These are phyloP conservation scores for Camelus bactrianus DNA, from an alignment of 2,113 vertebrate genomes.

Conservation along the genomic window DNA sequence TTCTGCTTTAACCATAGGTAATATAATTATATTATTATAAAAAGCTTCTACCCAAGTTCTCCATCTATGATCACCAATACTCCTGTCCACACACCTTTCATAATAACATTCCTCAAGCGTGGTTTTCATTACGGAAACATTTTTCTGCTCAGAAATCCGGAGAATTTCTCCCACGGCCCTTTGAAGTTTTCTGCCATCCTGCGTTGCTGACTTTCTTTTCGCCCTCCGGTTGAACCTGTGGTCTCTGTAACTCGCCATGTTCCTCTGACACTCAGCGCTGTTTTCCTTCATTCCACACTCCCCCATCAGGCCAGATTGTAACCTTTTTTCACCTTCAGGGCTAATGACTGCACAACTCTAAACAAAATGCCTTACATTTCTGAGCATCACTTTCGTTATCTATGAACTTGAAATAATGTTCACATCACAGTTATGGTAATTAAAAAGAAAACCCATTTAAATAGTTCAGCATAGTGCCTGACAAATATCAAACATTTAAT, in stretches of 20 bases:
- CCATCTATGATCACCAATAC: not conserved
- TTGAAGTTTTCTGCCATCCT: not conserved
- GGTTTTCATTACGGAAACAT: not conserved
- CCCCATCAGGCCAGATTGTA: not conserved
- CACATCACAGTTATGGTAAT: not conserved
- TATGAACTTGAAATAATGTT: not conserved
- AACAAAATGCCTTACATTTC: not conserved
- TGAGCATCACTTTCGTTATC: not conserved
- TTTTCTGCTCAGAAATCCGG: conserved; percentile 1
- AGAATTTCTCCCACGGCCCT: not conserved
- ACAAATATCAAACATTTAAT: not conserved
- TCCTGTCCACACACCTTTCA: not conserved
- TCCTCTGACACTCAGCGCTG: not conserved
- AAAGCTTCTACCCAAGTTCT: not conserved
- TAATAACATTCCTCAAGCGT: not conserved
- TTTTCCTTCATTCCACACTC: not conserved
- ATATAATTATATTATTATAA: not conserved
- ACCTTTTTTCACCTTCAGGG: not conserved
- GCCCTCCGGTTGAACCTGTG: not conserved
- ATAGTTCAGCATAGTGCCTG: not conserved
- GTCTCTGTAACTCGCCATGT: not conserved
- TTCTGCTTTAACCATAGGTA: conserved; percentile 14
- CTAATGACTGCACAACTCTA: not conserved
- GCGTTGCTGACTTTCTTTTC: not conserved
- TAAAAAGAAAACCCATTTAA: not conserved